Conservation (phyloP, 1,140 invertebrate genomes). For the Drosophila sucinea region DNA sequence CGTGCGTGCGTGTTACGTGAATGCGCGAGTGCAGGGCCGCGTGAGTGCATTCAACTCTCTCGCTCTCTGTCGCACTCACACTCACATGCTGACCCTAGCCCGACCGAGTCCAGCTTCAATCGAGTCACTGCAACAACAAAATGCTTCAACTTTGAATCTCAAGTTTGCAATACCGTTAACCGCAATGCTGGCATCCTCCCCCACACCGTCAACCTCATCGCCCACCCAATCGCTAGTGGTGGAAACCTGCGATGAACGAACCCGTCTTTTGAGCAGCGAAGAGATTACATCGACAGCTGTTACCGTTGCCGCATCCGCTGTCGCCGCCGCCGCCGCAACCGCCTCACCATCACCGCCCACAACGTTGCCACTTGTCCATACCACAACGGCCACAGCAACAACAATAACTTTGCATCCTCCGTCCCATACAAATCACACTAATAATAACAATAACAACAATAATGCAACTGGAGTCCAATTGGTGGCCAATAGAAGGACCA, state of each 20-base stretch:
- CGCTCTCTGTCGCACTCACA: slow-evolving; percentile 22
- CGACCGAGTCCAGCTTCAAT: slow-evolving; percentile 36
- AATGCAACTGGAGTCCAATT: slow-evolving; percentile 42
- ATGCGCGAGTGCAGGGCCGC: slow-evolving; percentile 16
- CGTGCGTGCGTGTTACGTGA: slow-evolving; percentile 16
- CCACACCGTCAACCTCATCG: slow-evolving; percentile 14
- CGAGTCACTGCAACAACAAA: slow-evolving; percentile 25
- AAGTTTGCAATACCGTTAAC: slow-evolving; percentile 28
- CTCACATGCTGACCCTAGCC: slow-evolving; percentile 64
- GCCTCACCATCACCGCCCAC: slow-evolving; percentile 53
- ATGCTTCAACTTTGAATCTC: slow-evolving; percentile 50
- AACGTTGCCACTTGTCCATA: slow-evolving; percentile 65
- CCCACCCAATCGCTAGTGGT: slow-evolving; percentile 15
- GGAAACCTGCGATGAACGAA: slow-evolving; percentile 65
- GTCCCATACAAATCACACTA: slow-evolving; percentile 13
- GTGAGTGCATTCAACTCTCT: slow-evolving; percentile 60
- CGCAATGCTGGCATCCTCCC: slow-evolving; percentile 58
- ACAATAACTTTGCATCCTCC: slow-evolving; percentile 17
- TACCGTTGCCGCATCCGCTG: slow-evolving; percentile 1
- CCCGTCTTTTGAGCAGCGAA: slow-evolving; percentile 52
- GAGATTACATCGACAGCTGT: slow-evolving; percentile 30
- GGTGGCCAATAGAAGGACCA: slow-evolving; percentile 35
- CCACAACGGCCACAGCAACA: slow-evolving; percentile 45
- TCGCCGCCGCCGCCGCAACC: slow-evolving; percentile 22
- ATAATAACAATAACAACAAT: slow-evolving; percentile 56